Percentiles rank a stretch among this genome's conserved stretches.
Evolutionary conservation across 2,113 vertebrate genomes (phyloP).

Genomic region (Chionodraco myersi): DNA sequence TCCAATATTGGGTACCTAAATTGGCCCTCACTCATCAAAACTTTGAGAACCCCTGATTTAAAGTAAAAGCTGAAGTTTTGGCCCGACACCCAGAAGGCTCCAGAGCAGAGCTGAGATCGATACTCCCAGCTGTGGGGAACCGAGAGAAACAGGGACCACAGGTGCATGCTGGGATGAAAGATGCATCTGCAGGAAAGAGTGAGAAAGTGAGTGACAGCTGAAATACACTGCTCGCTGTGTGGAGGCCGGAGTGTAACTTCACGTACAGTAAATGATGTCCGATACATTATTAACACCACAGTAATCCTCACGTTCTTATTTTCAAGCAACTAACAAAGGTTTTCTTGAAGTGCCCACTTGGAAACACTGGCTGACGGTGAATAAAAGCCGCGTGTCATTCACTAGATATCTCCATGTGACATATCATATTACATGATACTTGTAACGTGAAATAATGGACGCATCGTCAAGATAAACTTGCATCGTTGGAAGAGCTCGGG

Average conservation of each 20-base stretch:
- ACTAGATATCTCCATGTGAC: not conserved
- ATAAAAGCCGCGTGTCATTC: not conserved
- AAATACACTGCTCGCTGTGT: constrained; percentile 55
- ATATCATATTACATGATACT: not conserved
- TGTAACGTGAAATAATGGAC: not conserved
- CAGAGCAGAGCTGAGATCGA: constrained; percentile 10
- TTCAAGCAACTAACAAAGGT: constrained; percentile 1
- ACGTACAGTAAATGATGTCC: not conserved
- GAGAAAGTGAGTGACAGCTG: constrained; percentile 58
- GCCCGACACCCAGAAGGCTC: not conserved
- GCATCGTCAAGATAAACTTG: not conserved
- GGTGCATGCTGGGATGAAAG: constrained; percentile 34
- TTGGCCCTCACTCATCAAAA: too few species aligned
- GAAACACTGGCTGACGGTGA: too few species aligned
- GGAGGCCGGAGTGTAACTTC: not conserved
- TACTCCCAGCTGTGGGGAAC: constrained; percentile 25
- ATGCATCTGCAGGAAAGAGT: constrained; percentile 2
- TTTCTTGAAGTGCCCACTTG: not conserved
- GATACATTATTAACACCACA: not conserved
- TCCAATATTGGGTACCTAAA: too few species aligned
- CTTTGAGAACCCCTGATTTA: too few species aligned
- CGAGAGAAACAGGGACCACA: constrained; percentile 15
- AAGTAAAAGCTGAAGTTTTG: not conserved
- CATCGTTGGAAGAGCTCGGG: too few species aligned
- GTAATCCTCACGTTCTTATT: not conserved